phyloP scores from a whole-genome alignment of 2,797 vertebrate species.

The Coluber constrictor region DNA sequence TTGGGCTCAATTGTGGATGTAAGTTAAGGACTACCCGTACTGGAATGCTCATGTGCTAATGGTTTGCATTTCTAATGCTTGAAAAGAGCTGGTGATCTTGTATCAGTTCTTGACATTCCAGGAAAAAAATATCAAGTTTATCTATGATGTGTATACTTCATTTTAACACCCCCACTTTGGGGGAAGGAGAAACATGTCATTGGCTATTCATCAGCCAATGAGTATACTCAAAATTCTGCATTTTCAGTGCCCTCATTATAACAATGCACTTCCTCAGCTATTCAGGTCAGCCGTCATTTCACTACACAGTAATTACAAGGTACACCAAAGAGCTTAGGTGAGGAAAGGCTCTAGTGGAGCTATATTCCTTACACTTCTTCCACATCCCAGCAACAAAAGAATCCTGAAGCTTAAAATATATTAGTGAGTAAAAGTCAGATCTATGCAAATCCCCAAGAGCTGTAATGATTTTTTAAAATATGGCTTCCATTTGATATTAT shows the following conservation, averaged over 20 bases:
- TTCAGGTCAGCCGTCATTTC: not conserved
- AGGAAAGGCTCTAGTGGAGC: not conserved
- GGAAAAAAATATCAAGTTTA: not conserved
- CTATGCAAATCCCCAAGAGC: not conserved
- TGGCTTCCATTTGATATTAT: not conserved
- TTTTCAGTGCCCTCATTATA: not conserved
- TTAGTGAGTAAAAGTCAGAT: not conserved
- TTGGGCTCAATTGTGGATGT: not conserved
- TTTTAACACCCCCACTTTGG: not conserved
- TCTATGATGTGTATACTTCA: not conserved
- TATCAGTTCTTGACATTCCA: not conserved
- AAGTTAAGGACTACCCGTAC: not conserved
- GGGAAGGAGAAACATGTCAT: not conserved
- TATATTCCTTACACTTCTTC: not conserved
- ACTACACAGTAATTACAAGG: not conserved
- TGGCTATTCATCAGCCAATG: not conserved
- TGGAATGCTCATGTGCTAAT: not conserved
- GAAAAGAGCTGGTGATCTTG: not conserved
- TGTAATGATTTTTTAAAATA: not conserved
- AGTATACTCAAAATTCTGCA: not conserved
- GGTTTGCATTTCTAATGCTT: not conserved
- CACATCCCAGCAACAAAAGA: not conserved
- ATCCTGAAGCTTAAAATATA: not conserved
- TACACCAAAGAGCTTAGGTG: not conserved
- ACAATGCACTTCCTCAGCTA: not conserved